Conservation (phyloP, 2,888 invertebrate genomes). For the Heteromyza rotundicornis region DNA sequence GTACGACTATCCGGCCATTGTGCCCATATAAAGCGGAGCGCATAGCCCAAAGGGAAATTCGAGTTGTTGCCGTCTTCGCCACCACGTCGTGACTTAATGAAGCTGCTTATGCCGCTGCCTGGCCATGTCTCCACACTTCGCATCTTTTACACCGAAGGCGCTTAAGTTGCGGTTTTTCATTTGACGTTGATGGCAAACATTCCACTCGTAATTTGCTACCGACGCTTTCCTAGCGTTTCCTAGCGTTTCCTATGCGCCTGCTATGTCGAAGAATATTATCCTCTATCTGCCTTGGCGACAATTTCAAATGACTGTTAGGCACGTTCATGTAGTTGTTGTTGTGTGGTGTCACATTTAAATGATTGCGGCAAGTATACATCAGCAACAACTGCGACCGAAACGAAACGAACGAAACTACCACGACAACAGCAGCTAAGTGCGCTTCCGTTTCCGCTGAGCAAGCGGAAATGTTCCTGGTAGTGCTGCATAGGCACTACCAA, state of each 20-base stretch:
- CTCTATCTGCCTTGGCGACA: slow-evolving; percentile 36
- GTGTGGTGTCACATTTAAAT: slow-evolving; percentile 31
- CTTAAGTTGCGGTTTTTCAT: neutral
- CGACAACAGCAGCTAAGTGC: slow-evolving; percentile 10
- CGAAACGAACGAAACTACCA: neutral
- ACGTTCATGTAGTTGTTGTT: slow-evolving; percentile 5
- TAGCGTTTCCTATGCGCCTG: slow-evolving; percentile 10
- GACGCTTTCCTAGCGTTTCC: neutral
- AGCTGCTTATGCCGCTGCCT: neutral
- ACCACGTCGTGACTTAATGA: neutral
- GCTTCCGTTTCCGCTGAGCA: slow-evolving; percentile 13
- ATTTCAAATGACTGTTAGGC: slow-evolving; percentile 38
- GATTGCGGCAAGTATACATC: slow-evolving; percentile 34
- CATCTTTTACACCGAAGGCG: neutral
- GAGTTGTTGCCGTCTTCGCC: too few relatives aligned
- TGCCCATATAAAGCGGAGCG: too few relatives aligned
- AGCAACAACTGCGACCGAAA: too few relatives aligned
- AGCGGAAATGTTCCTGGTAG: slow-evolving; percentile 12
- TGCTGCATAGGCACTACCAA: neutral
- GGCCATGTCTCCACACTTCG: neutral
- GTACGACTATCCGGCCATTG: too few relatives aligned
- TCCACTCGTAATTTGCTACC: neutral
- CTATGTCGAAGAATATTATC: slow-evolving; percentile 40
- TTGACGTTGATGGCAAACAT: neutral
- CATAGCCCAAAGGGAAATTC: too few relatives aligned